Evolutionary conservation across 2,113 vertebrate species (phyloP), one percentile per base, ranked within the genome.

Genomic region (Camelus bactrianus): DNA sequence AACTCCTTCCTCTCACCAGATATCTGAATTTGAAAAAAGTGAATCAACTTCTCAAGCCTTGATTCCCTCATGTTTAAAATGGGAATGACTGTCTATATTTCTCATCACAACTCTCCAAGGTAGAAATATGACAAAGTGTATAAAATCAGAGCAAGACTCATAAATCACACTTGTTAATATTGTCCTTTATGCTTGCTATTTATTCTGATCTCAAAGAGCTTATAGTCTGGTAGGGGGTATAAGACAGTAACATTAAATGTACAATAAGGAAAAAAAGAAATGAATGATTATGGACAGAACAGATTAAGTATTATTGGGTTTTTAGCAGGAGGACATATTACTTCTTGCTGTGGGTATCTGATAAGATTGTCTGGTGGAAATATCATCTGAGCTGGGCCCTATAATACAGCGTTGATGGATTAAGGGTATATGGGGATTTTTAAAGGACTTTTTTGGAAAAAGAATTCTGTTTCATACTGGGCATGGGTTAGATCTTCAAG

Each of bases 21-120:
- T 86, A 32, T 48, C 30, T 83, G 46, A 79, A 64, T 83, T 87
- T 50, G 16, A 58, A 87, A 91, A 93, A 87, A 76, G 3, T 11
- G 80, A 58, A n/a, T 16, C 24, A 62, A 48, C 22, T 76, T 92
- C 64, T 83, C 28, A 77, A 70, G 10, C 20, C 17, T n/a, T 65
- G 30, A 77, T 58, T 79, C 89, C 26, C 14, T 94, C 62, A 79
- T 64, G 20, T 76, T 72, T 72, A 70, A 94, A 89, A 70, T 50
- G 11, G 8, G 4, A 60, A 73, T 86, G 26, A 73, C 73, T 56
- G 20, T 38, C 12, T 38, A 58, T 73, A 56, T 70, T 54, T 77
- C 50, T 83, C 72, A 80, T 48, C 16, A 93, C 35, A 50, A 32
- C 30, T 93, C 20, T 80, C 52, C 32, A 46, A 84, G 17, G 35